Evolutionary conservation across 35 echinoderm and acorn worm genomes (phyloP), one percentile per base, ranked within the genome.

Genomic region (Apostichopus californicus): DNA sequence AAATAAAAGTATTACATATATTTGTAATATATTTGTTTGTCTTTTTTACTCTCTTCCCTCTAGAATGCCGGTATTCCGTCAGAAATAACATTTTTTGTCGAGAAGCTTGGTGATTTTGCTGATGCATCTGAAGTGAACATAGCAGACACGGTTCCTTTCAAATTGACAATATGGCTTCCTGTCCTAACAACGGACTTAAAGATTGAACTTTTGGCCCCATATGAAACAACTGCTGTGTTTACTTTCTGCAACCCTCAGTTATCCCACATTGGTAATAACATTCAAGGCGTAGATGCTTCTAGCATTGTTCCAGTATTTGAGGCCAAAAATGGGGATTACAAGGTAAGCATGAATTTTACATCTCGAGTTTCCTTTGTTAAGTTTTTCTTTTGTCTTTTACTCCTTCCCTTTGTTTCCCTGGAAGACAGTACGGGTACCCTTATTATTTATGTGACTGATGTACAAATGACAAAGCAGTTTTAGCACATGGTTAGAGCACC

Each of bases 121-220:
- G 73, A 77, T 24, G 58, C 70, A 26, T 90, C 90, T 10, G 83
- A 86, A 10, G 83, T 98, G 52, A 78, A 80, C 46, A 94, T 98
- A 55, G 96, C 92, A 9, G 83, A 95, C 18, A 77, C 25, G 11
- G 75, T 95, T 34, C 71, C 90, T 11, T 92, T 98, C 84, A 91
- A 78, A 17, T 87, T 98, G 23, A 92, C 93, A 5, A 90, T 98
- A 55, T 98, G 96, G 96, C 55, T 98, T n/a, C 96, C 96, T 4
- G 58, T 65, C 5, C 72, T 84, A 53, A 91, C 92, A 13, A 93
- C 91, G 4, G 58, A 93, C 21, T 52, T 95, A 7, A 59, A 34
- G 17, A 94, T 96, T 4, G 96, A 98, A 83, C 78, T 98, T 6
- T 23, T 98, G 15, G 94, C 96, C 0, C 92, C 90, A 21, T 94